Evolutionary conservation across 1,140 invertebrate genomes (phyloP).

Genomic region (Phocides pigmalion): DNA sequence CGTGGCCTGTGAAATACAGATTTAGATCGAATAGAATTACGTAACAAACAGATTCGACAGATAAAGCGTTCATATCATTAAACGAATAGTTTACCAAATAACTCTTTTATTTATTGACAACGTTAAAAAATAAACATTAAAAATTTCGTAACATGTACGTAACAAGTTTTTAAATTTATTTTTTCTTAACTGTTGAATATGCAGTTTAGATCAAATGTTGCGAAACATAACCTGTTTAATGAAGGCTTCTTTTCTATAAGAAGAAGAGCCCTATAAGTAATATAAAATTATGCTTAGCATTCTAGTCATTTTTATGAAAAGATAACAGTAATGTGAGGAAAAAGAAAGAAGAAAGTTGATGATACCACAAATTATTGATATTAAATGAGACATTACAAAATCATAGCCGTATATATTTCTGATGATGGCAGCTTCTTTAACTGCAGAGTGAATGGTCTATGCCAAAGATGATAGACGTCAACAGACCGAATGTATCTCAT

Average conservation of each 20-base stretch:
- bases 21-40: background rate
- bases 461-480: constrained; percentile 60
- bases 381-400: constrained; percentile 7
- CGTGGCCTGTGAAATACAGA: background rate
- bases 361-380: background rate
- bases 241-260: too few relatives aligned
- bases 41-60: background rate
- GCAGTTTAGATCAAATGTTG: too few relatives aligned
- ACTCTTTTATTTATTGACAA: too few relatives aligned
- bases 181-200: too few relatives aligned
- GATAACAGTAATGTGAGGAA: background rate
- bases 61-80: too few relatives aligned
- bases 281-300: too few relatives aligned
- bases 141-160: too few relatives aligned
- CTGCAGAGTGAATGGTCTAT: constrained; percentile 42
- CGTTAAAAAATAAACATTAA: too few relatives aligned
- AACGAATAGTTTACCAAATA: too few relatives aligned
- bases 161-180: background rate
- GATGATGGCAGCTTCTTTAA: constrained; percentile 54
- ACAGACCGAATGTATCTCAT: constrained; percentile 64
- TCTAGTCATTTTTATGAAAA: too few relatives aligned
- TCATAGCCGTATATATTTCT: constrained; percentile 13
- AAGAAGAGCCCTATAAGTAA: too few relatives aligned
- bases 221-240: too few relatives aligned
- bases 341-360: background rate